Evolutionary conservation across 2,113 vertebrate genomes (phyloP).

Genomic region (Antechinus stuartii): DNA sequence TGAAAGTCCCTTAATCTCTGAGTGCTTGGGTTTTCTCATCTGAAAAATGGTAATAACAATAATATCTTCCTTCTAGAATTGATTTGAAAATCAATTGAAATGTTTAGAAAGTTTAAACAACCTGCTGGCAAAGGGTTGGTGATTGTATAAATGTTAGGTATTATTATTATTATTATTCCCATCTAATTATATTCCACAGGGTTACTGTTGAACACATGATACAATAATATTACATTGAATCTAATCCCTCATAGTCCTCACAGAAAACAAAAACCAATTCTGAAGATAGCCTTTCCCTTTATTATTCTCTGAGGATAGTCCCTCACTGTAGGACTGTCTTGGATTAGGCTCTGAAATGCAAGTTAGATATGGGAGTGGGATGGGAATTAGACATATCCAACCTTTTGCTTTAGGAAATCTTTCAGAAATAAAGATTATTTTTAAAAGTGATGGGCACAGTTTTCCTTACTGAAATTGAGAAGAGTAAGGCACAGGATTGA

Average conservation of each 20-base stretch:
- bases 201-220: not conserved
- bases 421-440: constrained; percentile 52
- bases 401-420: constrained; percentile 8
- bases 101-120: not conserved
- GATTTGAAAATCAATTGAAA: not conserved
- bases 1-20: not conserved
- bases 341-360: not conserved
- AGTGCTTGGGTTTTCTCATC: no score
- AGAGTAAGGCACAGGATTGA: not conserved
- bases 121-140: not conserved
- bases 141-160: not conserved
- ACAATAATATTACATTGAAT: not conserved
- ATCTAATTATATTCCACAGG: not conserved
- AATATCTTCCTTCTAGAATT: not conserved
- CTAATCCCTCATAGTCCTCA: not conserved
- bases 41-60: not conserved
- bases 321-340: not conserved
- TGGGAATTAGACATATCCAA: not conserved
- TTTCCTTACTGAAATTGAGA: constrained; percentile 59
- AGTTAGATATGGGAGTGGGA: not conserved
- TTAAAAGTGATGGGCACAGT: not conserved
- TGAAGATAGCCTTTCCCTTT: not conserved
- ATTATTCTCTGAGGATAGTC: not conserved
- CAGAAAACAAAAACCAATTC: not conserved
- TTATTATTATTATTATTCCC: not conserved